Percentiles rank a stretch among this genome's conserved stretches.
Conservation (phyloP, 2,797 vertebrate species). For the Alectoris magna region DNA sequence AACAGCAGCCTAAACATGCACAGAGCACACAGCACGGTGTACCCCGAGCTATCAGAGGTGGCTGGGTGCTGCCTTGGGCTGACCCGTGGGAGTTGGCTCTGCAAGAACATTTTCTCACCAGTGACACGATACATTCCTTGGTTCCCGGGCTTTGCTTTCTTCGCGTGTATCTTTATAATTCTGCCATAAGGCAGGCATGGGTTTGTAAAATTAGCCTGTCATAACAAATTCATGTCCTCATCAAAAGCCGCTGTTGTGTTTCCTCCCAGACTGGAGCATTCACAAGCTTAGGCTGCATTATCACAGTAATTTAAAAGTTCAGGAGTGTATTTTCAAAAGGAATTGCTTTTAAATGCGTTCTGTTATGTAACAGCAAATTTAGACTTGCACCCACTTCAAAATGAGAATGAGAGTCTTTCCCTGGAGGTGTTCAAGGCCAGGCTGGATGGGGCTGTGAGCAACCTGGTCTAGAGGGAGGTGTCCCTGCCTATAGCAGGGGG, state of each 20-base stretch:
- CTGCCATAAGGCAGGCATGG: slow-evolving; percentile 54
- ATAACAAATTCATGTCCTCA: slow-evolving; percentile 74
- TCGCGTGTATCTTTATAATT: slow-evolving; percentile 59
- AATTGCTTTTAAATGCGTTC: slow-evolving; percentile 62
- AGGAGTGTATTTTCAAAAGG: slow-evolving; percentile 54
- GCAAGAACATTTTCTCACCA: slow-evolving; percentile 23
- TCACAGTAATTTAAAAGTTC: slow-evolving; percentile 63
- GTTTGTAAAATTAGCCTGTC: slow-evolving; percentile 74
- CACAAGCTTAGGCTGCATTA: slow-evolving; percentile 49
- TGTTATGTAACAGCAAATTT: slow-evolving; percentile 61
- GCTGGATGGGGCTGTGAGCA: too few species aligned
- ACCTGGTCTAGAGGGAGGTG: too few species aligned
- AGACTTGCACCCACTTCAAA: slow-evolving; percentile 38
- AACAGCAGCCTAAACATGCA: slow-evolving; percentile 15
- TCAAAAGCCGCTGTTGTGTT: slow-evolving; percentile 65
- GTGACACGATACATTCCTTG: neutral
- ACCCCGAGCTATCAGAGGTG: neutral
- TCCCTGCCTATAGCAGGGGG: too few species aligned
- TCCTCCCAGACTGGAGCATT: slow-evolving; percentile 48
- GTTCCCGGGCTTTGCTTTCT: slow-evolving; percentile 14
- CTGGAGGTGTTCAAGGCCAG: too few species aligned
- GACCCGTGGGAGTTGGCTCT: slow-evolving; percentile 22
- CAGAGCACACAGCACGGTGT: neutral
- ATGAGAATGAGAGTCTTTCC: slow-evolving; percentile 42
- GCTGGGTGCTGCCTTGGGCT: slow-evolving; percentile 25